Conservation (phyloP, 2,797 vertebrate species). For the Gadopsis marmoratus region DNA sequence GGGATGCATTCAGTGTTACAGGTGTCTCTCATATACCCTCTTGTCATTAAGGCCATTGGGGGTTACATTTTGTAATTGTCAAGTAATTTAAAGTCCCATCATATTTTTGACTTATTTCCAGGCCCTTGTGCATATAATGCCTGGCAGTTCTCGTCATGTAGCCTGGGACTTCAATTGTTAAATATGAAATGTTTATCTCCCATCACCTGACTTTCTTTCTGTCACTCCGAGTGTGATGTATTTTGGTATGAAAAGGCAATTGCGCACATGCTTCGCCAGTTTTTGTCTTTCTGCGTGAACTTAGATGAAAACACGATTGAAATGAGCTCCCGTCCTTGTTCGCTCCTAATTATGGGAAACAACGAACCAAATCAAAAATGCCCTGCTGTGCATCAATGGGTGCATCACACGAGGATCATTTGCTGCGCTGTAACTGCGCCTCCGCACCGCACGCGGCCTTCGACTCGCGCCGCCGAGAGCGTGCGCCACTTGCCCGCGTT, state of each 20-base stretch:
- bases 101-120: not conserved
- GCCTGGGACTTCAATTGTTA: not conserved
- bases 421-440: not conserved
- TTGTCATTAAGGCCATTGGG: not conserved
- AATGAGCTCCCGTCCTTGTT: not conserved
- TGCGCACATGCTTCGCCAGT: too few species aligned
- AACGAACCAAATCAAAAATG: not conserved
- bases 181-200: not conserved
- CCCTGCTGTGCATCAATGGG: conserved; percentile 4
- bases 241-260: not conserved
- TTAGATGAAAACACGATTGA: not conserved
- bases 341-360: not conserved
- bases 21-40: not conserved
- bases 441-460: not conserved
- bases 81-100: not conserved
- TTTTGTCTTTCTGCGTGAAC: not conserved
- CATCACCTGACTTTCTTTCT: not conserved
- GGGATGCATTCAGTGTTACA: not conserved
- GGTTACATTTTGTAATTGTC: not conserved
- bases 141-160: not conserved
- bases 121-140: not conserved
- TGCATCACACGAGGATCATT: not conserved
- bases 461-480: not conserved
- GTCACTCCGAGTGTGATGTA: not conserved
- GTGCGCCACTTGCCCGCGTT: conserved; percentile 12